Evolutionary conservation across 2,888 invertebrate genomes (phyloP), one percentile per base, ranked within the genome.

Genomic region (Rapana venosa): DNA sequence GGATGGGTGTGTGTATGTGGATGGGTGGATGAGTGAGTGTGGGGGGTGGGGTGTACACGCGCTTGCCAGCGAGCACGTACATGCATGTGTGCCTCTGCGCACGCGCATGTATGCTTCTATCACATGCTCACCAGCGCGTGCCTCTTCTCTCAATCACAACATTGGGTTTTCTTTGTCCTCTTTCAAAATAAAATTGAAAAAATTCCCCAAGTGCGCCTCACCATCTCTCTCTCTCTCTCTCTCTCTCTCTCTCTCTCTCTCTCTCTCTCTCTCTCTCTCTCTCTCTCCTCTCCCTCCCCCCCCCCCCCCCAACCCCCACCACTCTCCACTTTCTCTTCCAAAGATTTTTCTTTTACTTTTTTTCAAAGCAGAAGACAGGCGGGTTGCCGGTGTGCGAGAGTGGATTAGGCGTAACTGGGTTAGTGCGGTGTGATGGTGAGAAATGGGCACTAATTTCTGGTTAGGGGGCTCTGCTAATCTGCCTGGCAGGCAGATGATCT

Each of bases 371-470:
- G 0, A 17, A n/a, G n/a, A 20, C 20, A 30, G 32, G n/a, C 88
- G 88, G 47, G 66, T 66, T 56, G 81, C 83, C 66, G 47, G 84
- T n/a, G n/a, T 35, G 85, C 70, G 66, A 89, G 89, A 89, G 89
- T 89, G 89, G 89, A 89, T 89, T 89, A 89, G 83, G 32, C 36
- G 56, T 89, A 89, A 89, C 84, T 85, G 89, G 81, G 89, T 89
- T 89, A 89, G 89, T 84, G 89, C 85, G 89, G 89, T 89, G 89
- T 89, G 85, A 89, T 89, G 70, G 89, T 89, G 89, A 89, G 89
- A 89, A 89, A 89, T 89, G 84, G 85, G 85, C 85, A 85, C 89
- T 89, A 89, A 85, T 89, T 89, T 89, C 85, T 89, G 85, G 85
- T 89, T 89, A 89, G 85, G 32, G 32, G 88, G 88, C 89, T 89